Conservation (phyloP, 1,140 invertebrate genomes). For the Drosophila baimaii region DNA sequence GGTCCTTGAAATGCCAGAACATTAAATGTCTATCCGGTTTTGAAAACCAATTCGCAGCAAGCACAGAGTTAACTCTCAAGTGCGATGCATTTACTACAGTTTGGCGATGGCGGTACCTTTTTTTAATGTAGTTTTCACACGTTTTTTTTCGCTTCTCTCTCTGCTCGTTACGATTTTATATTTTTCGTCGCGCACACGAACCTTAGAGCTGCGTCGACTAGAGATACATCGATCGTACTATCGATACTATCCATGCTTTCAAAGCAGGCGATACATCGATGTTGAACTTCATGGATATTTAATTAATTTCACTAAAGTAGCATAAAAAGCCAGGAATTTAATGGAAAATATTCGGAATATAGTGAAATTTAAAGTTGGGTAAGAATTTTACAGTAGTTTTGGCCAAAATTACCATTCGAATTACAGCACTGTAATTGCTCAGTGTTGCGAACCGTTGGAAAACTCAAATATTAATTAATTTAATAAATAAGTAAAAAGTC, state of each 20-base stretch:
- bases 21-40: slow-evolving; percentile 7
- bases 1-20: slow-evolving; percentile 63
- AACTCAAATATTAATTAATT: not conserved
- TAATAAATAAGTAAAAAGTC: not conserved
- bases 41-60: slow-evolving; percentile 2
- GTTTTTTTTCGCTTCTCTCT: slow-evolving; percentile 74
- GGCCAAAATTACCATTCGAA: too few relatives aligned
- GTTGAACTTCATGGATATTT: not conserved
- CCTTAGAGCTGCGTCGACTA: slow-evolving; percentile 42
- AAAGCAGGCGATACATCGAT: not conserved
- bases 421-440: too few relatives aligned
- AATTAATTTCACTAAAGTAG: too few relatives aligned
- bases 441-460: not conserved
- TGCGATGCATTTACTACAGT: slow-evolving; percentile 14
- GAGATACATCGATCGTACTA: not conserved
- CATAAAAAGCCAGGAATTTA: too few relatives aligned
- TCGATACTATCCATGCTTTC: not conserved
- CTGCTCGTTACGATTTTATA: slow-evolving; percentile 79
- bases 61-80: slow-evolving; percentile 7
- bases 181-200: slow-evolving; percentile 76
- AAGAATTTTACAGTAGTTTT: too few relatives aligned
- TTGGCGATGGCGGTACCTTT: slow-evolving; percentile 58
- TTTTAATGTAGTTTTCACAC: slow-evolving; percentile 76
- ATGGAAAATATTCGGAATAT: too few relatives aligned
- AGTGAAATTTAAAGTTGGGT: too few relatives aligned